phyloP scores from a whole-genome alignment of 2,888 invertebrate species.

The Pristionchus maxplancki region DNA sequence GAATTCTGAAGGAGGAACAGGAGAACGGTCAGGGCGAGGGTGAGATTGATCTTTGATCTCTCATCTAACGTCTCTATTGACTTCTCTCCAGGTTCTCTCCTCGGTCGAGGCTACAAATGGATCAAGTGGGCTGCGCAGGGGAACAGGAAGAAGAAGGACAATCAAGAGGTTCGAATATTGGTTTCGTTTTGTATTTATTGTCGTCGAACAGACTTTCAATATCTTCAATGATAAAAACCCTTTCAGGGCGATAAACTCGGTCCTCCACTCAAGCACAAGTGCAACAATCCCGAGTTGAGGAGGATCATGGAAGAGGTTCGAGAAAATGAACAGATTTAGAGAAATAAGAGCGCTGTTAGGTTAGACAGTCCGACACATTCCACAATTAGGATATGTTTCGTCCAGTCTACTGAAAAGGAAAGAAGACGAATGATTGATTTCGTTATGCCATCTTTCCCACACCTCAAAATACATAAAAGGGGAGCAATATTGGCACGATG shows the following conservation, averaged over 20 bases:
- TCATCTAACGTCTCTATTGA: no score
- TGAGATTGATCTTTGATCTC: neutral
- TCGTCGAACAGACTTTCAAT: no score
- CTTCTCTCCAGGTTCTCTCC: neutral
- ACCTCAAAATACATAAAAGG: no score
- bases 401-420: no score
- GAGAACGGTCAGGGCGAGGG: neutral
- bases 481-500: no score
- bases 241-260: slow-evolving; percentile 26
- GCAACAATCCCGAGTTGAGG: slow-evolving; percentile 56
- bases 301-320: slow-evolving; percentile 56
- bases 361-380: no score
- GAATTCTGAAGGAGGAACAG: neutral
- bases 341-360: no score
- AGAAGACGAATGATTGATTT: no score
- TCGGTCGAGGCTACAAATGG: neutral
- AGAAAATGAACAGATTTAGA: no score
- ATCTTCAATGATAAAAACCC: neutral
- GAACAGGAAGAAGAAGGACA: neutral
- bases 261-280: slow-evolving; percentile 53
- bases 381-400: no score
- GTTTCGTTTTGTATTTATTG: no score
- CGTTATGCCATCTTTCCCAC: no score
- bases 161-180: neutral
- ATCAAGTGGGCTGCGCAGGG: slow-evolving; percentile 31